Evolutionary conservation across 1,140 invertebrate genomes (phyloP).

Genomic region (Leptonema lineaticorne): DNA sequence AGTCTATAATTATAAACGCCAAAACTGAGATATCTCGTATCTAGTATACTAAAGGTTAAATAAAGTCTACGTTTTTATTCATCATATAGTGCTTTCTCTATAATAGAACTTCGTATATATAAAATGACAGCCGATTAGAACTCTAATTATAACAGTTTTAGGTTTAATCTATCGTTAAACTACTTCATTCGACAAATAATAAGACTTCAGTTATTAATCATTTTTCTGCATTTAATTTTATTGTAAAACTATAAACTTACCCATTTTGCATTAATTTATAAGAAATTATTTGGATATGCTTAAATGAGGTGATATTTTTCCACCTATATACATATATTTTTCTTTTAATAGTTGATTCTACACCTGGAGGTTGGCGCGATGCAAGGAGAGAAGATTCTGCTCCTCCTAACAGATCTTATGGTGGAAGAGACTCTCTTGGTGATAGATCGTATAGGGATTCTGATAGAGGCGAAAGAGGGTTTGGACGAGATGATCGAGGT

Average conservation of each 20-base stretch:
- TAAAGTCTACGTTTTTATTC: no score
- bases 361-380: conserved; percentile 59
- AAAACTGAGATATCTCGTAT: no score
- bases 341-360: conserved; percentile 49
- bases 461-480: conserved; percentile 32
- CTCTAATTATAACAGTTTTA: no score
- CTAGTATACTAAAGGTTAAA: no score
- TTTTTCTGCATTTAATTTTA: background rate
- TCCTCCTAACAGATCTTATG: conserved; percentile 50
- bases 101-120: no score
- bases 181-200: no score
- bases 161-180: no score
- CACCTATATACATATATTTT: background rate
- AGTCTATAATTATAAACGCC: no score
- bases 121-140: no score
- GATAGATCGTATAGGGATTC: conserved; percentile 44
- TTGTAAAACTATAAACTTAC: background rate
- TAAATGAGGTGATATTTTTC: background rate
- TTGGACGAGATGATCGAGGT: conserved; percentile 41
- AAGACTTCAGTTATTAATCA: no score
- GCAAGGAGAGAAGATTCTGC: conserved; percentile 45
- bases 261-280: background rate
- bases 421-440: conserved; percentile 50
- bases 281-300: background rate
- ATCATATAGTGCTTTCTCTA: no score